phyloP scores from a whole-genome alignment of 92 coral and sea anemone genomes.

The Montipora capitata region DNA sequence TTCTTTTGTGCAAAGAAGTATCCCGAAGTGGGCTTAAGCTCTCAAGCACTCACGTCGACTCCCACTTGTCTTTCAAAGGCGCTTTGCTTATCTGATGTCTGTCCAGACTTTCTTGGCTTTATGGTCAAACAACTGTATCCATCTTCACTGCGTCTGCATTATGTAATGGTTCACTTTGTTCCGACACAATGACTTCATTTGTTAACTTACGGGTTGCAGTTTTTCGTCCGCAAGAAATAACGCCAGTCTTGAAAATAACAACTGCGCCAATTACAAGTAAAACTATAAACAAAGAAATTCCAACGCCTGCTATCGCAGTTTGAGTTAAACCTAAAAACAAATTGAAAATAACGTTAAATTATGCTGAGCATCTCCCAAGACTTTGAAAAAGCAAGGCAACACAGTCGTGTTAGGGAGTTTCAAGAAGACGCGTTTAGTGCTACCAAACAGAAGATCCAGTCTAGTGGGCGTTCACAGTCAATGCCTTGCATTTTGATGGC shows the following conservation, averaged over 20 bases:
- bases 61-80: too few species aligned
- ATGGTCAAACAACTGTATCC: not conserved
- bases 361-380: too few species aligned
- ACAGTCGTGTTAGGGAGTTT: too few species aligned
- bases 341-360: not conserved
- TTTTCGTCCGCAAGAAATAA: not conserved
- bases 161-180: not conserved
- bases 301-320: not conserved
- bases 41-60: too few species aligned
- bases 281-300: not conserved
- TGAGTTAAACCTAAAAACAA: not conserved
- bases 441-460: too few species aligned
- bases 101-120: not conserved
- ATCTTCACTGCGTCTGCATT: not conserved
- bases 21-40: too few species aligned
- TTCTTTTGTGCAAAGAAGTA: too few species aligned
- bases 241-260: not conserved
- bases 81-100: too few species aligned
- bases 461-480: too few species aligned
- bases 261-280: not conserved
- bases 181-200: not conserved
- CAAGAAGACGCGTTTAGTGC: too few species aligned
- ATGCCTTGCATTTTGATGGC: too few species aligned
- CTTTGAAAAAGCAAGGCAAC: too few species aligned
- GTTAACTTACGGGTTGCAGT: not conserved